phyloP scores from a whole-genome alignment of 2,888 invertebrate species.

The Itoplectis maculator region DNA sequence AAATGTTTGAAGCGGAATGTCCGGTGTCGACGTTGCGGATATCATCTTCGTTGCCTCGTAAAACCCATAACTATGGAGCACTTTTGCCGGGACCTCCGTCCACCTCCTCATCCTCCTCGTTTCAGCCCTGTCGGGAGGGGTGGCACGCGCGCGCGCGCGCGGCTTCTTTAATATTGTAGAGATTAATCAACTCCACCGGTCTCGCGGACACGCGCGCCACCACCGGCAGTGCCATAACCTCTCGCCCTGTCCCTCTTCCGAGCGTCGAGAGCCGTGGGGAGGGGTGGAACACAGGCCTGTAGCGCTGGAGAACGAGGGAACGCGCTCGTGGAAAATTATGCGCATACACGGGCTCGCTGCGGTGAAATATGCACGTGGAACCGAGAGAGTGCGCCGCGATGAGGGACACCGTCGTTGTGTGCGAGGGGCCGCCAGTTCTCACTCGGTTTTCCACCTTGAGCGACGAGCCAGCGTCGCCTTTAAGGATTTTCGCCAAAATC shows the following conservation, averaged over 20 bases:
- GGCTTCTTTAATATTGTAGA: constrained; percentile 80
- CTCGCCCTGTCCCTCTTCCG: constrained; percentile 40
- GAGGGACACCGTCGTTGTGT: constrained; percentile 49
- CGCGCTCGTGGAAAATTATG: constrained; percentile 70
- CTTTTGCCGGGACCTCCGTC: constrained; percentile 24
- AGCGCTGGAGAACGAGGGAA: constrained; percentile 30
- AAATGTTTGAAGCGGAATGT: constrained; percentile 31
- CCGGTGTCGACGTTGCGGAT: constrained; percentile 20
- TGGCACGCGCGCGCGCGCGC: constrained; percentile 34
- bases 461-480: background rate
- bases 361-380: constrained; percentile 71
- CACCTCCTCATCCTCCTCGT: no score
- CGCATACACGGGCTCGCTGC: constrained; percentile 68
- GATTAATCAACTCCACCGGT: constrained; percentile 79
- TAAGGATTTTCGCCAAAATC: constrained; percentile 30
- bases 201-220: constrained; percentile 58
- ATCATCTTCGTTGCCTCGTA: constrained; percentile 33
- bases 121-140: constrained; percentile 44
- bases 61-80: constrained; percentile 44
- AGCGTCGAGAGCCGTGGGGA: constrained; percentile 36
- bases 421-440: constrained; percentile 36
- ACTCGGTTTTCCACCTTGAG: constrained; percentile 9
- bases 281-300: background rate
- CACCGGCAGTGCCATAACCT: constrained; percentile 12
- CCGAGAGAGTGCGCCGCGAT: constrained; percentile 51